Evolutionary conservation across 2,888 invertebrate genomes (phyloP).

Genomic region (Hypomecis punctinalis): DNA sequence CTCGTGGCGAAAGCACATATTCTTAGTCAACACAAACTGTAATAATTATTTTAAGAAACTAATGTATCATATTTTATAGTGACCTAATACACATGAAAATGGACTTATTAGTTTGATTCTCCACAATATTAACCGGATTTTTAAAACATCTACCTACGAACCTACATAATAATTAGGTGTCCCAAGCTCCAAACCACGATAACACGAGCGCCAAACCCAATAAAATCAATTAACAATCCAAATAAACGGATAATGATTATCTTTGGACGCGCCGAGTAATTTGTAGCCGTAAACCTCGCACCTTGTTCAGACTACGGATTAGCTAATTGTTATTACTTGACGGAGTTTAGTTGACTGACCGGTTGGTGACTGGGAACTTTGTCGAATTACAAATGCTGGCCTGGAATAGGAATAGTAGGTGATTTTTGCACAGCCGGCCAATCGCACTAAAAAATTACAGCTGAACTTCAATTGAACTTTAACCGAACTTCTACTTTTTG

Average conservation of each 20-base stretch:
- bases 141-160: neutral
- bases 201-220: neutral
- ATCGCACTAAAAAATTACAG: too few species aligned
- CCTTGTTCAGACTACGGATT: slow-evolving; percentile 22
- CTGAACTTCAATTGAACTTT: too few species aligned
- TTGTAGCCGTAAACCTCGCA: slow-evolving; percentile 21
- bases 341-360: slow-evolving; percentile 5
- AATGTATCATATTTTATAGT: too few species aligned
- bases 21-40: too few species aligned
- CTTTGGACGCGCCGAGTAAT: slow-evolving; percentile 6
- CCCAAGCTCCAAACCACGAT: neutral
- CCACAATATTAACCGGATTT: too few species aligned
- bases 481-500: too few species aligned
- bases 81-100: too few species aligned
- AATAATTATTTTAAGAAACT: too few species aligned
- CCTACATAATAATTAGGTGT: neutral
- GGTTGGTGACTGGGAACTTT: neutral
- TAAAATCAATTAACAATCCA: slow-evolving; percentile 28
- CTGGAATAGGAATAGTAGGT: too few species aligned
- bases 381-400: neutral
- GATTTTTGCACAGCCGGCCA: too few species aligned
- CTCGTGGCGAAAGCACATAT: too few species aligned
- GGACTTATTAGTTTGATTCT: too few species aligned
- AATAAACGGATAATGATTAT: slow-evolving; percentile 23
- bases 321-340: slow-evolving; percentile 16